Percentiles rank a stretch among this genome's conserved stretches.
phyloP scores from a whole-genome alignment of 2,797 vertebrate genomes.

The Ispidina picta region DNA sequence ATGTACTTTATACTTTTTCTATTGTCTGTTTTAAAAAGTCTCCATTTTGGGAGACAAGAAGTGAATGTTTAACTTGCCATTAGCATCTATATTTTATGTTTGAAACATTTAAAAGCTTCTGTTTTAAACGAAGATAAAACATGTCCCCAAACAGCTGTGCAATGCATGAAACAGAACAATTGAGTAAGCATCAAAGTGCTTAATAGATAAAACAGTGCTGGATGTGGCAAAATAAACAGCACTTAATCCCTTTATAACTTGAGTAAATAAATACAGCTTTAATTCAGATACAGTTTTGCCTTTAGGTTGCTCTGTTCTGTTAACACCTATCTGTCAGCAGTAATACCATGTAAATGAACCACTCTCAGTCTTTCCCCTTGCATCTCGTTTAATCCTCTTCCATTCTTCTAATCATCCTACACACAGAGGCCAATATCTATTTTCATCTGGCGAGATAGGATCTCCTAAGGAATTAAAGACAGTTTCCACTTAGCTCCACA shows the following conservation, averaged over 20 bases:
- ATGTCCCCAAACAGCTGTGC: slow-evolving; percentile 61
- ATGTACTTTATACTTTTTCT: slow-evolving; percentile 16
- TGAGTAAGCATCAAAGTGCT: slow-evolving; percentile 74
- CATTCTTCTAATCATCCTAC: slow-evolving; percentile 96
- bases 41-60: slow-evolving; percentile 40
- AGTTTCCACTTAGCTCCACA: slow-evolving; percentile 82
- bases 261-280: slow-evolving; percentile 84
- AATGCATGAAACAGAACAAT: slow-evolving; percentile 71
- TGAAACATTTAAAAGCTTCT: slow-evolving; percentile 71
- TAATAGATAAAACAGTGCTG: slow-evolving; percentile 78
- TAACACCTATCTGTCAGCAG: slow-evolving; percentile 83
- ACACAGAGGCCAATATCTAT: slow-evolving; percentile 96
- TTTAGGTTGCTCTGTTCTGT: slow-evolving; percentile 76
- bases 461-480: slow-evolving; percentile 97
- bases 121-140: slow-evolving; percentile 76
- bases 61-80: slow-evolving; percentile 60
- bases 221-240: slow-evolving; percentile 82
- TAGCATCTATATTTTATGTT: slow-evolving; percentile 66
- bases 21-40: slow-evolving; percentile 42
- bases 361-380: slow-evolving; percentile 73
- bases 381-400: slow-evolving; percentile 89
- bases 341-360: slow-evolving; percentile 88
- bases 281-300: slow-evolving; percentile 82
- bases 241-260: slow-evolving; percentile 82
- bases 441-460: slow-evolving; percentile 97